Evolutionary conservation across 2,888 invertebrate species (phyloP).

Genomic region (Torymus tubicola): DNA sequence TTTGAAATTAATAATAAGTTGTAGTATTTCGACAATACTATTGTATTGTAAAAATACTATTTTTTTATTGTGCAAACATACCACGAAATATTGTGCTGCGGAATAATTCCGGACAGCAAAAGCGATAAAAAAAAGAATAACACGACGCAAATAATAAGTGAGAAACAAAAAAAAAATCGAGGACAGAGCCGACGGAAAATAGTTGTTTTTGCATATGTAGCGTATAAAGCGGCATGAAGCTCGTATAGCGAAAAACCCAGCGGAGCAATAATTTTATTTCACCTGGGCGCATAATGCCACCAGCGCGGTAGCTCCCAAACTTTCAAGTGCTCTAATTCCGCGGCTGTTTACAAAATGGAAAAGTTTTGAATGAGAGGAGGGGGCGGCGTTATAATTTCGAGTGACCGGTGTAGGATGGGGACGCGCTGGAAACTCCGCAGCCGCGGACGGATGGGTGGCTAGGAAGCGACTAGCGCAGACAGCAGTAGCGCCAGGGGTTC

Average conservation of each 20-base stretch:
- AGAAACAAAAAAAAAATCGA: too few species aligned
- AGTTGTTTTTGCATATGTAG: too few species aligned
- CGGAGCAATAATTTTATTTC: slow-evolving; percentile 42
- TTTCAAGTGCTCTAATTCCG: slow-evolving; percentile 42
- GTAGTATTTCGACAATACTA: too few species aligned
- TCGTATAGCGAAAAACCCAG: slow-evolving; percentile 8
- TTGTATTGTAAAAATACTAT: too few species aligned
- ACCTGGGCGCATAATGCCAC: slow-evolving; percentile 11
- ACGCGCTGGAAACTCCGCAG: not conserved
- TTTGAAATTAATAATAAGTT: too few species aligned
- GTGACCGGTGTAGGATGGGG: not conserved
- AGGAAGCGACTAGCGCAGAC: not conserved
- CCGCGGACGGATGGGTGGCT: not conserved
- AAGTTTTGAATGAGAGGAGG: slow-evolving; percentile 16
- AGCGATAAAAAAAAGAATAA: too few species aligned
- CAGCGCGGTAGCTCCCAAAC: slow-evolving; percentile 4
- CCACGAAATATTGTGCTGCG: too few species aligned
- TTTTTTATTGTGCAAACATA: too few species aligned
- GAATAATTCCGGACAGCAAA: too few species aligned
- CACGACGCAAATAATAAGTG: too few species aligned
- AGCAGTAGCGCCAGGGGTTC: not conserved
- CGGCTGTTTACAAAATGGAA: slow-evolving; percentile 41
- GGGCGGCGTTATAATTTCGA: slow-evolving; percentile 17
- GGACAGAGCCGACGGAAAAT: too few species aligned
- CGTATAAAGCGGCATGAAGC: too few species aligned